Conservation (phyloP, 2,888 invertebrate genomes). For the Drosophila nr. fundita region DNA sequence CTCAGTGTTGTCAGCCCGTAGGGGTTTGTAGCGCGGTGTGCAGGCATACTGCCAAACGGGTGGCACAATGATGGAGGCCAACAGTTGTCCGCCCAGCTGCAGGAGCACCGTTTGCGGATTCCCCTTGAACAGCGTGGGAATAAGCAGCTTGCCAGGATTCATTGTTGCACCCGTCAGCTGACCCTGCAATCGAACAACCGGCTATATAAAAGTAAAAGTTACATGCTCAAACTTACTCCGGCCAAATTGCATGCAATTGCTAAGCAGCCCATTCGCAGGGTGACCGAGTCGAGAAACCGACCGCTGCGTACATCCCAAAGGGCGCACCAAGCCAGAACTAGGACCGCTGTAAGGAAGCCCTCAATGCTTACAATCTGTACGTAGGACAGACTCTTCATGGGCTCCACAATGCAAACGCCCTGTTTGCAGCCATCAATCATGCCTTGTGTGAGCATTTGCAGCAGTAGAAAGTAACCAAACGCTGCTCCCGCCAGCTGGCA, state of each 20-base stretch:
- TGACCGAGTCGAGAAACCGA: slow-evolving; percentile 63
- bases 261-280: slow-evolving; percentile 62
- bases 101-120: slow-evolving; percentile 88
- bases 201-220: background rate
- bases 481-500: slow-evolving; percentile 58
- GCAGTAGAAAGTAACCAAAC: slow-evolving; percentile 47
- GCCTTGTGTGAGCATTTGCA: slow-evolving; percentile 46
- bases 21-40: slow-evolving; percentile 25
- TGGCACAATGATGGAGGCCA: slow-evolving; percentile 83
- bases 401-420: slow-evolving; percentile 45
- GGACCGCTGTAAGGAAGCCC: slow-evolving; percentile 45
- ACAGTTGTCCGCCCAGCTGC: slow-evolving; percentile 88
- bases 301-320: slow-evolving; percentile 70
- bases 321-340: slow-evolving; percentile 66
- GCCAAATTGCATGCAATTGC: slow-evolving; percentile 55
- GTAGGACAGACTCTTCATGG: slow-evolving; percentile 37
- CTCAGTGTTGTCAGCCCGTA: slow-evolving; percentile 4
- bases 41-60: slow-evolving; percentile 81
- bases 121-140: slow-evolving; percentile 89
- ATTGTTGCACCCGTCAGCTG: slow-evolving; percentile 88
- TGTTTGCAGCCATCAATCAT: slow-evolving; percentile 31
- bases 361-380: slow-evolving; percentile 54
- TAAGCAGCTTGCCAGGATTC: slow-evolving; percentile 89
- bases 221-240: slow-evolving; percentile 51
- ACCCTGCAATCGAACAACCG: slow-evolving; percentile 24